Conservation (phyloP, 2,888 invertebrate species). For the Brenthis ino region DNA sequence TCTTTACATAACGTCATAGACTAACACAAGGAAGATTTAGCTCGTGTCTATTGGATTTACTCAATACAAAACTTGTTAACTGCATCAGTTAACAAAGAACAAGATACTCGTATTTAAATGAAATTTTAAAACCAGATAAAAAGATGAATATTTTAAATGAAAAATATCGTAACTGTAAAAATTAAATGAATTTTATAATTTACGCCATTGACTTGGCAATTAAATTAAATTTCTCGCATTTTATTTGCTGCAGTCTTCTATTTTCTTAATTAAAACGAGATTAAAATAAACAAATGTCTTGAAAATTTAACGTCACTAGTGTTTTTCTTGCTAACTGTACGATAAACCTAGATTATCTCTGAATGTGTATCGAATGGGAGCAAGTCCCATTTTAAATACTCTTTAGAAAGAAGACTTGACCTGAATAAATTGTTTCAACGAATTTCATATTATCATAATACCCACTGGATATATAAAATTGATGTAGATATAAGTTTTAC, state of each 20-base stretch:
- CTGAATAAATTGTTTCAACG: conserved; percentile 42
- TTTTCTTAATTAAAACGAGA: conserved; percentile 10
- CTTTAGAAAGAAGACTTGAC: conserved; percentile 49
- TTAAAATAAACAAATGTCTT: conserved; percentile 10
- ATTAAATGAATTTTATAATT: no score
- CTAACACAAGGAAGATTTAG: background rate
- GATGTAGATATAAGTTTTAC: conserved; percentile 2
- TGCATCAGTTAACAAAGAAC: no score
- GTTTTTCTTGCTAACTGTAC: conserved; percentile 33
- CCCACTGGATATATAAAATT: conserved; percentile 36
- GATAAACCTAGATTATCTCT: conserved; percentile 35
- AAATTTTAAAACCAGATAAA: background rate
- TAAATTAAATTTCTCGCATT: background rate
- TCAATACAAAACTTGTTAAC: background rate
- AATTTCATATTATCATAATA: conserved; percentile 26
- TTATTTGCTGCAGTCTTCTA: background rate
- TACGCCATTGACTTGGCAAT: no score
- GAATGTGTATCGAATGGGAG: conserved; percentile 44
- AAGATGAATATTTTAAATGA: background rate
- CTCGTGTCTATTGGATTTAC: background rate
- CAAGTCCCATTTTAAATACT: conserved; percentile 46
- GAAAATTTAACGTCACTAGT: background rate
- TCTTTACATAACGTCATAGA: background rate
- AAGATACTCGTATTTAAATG: no score
- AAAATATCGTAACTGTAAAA: no score